These are phyloP conservation scores for Ceratina japonica DNA, from an alignment of 1,140 invertebrate genomes.

Conservation along the genomic window DNA sequence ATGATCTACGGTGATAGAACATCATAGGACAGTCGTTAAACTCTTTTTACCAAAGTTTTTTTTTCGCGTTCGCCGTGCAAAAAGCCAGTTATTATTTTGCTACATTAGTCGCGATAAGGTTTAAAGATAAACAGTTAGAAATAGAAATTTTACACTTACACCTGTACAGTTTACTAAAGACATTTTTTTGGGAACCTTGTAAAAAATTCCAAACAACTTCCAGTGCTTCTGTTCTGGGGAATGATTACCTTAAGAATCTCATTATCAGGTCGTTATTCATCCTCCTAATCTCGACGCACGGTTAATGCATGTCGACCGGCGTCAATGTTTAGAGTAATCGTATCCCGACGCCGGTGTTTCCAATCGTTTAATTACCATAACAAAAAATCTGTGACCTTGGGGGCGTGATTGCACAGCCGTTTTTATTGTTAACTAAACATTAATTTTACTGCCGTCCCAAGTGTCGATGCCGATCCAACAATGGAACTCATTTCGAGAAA, in stretches of 20 bases:
- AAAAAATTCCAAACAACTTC: too few relatives aligned
- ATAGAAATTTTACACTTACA: too few relatives aligned
- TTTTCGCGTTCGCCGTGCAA: background rate
- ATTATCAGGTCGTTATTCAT: too few relatives aligned
- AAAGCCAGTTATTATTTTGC: too few relatives aligned
- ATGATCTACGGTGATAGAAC: background rate
- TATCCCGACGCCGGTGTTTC: too few relatives aligned
- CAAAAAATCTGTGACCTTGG: constrained; percentile 14
- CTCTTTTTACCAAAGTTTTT: background rate
- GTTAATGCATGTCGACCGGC: background rate
- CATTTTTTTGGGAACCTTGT: too few relatives aligned
- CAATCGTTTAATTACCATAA: constrained; percentile 44
- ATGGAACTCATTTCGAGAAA: background rate
- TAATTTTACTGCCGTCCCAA: constrained; percentile 12
- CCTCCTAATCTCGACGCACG: background rate
- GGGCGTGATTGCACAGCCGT: background rate
- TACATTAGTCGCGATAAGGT: too few relatives aligned
- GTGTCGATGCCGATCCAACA: background rate
- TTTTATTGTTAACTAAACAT: constrained; percentile 23
- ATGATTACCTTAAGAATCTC: too few relatives aligned
- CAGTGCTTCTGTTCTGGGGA: too few relatives aligned
- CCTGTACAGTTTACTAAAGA: too few relatives aligned
- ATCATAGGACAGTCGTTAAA: background rate
- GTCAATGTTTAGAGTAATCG: constrained; percentile 24
- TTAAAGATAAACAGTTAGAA: too few relatives aligned